Conservation (phyloP, 2,797 vertebrate species). For the Anisognathus igniventris region DNA sequence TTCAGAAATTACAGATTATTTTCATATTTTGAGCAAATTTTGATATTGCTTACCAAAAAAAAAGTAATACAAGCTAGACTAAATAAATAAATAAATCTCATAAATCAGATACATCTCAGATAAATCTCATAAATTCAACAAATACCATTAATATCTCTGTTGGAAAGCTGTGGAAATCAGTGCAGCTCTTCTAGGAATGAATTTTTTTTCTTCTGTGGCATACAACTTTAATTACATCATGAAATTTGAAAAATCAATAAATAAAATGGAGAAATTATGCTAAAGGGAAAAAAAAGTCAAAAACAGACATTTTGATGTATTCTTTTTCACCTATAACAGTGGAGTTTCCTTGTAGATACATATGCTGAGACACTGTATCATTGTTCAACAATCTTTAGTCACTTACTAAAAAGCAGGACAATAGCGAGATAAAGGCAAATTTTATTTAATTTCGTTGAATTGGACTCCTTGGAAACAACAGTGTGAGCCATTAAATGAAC, state of each 20-base stretch:
- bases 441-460: not conserved
- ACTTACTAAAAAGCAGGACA: not conserved
- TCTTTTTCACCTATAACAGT: not conserved
- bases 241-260: not conserved
- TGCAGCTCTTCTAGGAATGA: not conserved
- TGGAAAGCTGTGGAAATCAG: not conserved
- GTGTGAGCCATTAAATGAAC: not conserved
- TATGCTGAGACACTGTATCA: not conserved
- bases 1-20: not conserved
- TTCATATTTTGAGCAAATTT: not conserved
- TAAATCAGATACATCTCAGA: not conserved
- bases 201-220: not conserved
- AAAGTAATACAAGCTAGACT: not conserved
- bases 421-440: not conserved
- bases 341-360: not conserved
- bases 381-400: not conserved
- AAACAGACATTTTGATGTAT: not conserved
- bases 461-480: not conserved
- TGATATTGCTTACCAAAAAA: not conserved
- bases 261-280: not conserved
- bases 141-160: not conserved
- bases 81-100: not conserved
- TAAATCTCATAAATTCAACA: not conserved
- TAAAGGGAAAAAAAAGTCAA: not conserved
- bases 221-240: fast-evolving